A percentile compares a stretch with the other conserved stretches of the same genome.
phyloP scores from a whole-genome alignment of 2,113 vertebrate species.

The Murina feae region DNA sequence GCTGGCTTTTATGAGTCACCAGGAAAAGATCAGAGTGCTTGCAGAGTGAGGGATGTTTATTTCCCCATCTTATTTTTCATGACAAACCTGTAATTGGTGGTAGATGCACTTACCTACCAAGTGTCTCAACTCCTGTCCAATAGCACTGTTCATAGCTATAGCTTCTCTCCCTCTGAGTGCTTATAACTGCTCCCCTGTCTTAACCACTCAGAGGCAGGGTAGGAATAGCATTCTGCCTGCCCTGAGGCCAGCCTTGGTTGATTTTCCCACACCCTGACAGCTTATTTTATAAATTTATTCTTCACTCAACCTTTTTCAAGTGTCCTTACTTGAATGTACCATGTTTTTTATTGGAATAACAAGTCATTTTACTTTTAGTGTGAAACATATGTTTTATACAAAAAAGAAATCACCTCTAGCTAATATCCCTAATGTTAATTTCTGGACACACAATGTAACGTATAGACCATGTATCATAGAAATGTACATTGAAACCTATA shows the following conservation, averaged over 20 bases:
- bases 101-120: background rate
- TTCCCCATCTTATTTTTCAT: background rate
- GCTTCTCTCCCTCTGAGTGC: background rate
- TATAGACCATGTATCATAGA: background rate
- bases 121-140: background rate
- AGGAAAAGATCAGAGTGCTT: background rate
- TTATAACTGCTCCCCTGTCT: background rate
- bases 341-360: background rate
- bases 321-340: background rate
- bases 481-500: background rate
- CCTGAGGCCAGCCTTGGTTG: background rate
- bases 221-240: background rate
- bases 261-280: background rate
- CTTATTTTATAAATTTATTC: background rate
- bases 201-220: background rate
- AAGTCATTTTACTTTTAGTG: constrained; percentile 19
- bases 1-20: background rate
- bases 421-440: background rate
- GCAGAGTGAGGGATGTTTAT: background rate
- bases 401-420: background rate
- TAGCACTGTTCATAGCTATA: background rate
- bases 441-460: background rate
- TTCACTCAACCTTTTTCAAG: background rate
- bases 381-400: background rate
- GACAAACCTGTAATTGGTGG: background rate